These are phyloP conservation scores for Triplophysa siluroides DNA, from an alignment of 2,113 vertebrate species.

Conservation along the genomic window DNA sequence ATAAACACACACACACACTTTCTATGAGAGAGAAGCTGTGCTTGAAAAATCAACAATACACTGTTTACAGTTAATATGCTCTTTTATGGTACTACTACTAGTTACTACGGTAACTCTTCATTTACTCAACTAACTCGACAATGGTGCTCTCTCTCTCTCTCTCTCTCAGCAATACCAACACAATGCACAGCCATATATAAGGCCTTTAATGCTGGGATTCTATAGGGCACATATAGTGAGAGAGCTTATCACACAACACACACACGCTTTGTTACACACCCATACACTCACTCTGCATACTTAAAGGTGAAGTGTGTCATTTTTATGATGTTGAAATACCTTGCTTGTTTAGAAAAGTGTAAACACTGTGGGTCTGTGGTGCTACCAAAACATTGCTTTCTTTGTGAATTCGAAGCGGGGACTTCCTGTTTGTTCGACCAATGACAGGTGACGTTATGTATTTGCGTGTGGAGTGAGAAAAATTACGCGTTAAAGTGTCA, in stretches of 20 bases:
- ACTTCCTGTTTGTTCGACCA: too few relatives aligned
- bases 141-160: slow-evolving; percentile 47
- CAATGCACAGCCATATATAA: slow-evolving; percentile 73
- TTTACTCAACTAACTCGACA: slow-evolving; percentile 17
- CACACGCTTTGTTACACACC: slow-evolving; percentile 24
- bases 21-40: slow-evolving; percentile 43
- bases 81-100: slow-evolving; percentile 40
- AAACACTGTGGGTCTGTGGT: too few relatives aligned
- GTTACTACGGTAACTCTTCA: slow-evolving; percentile 33
- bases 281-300: slow-evolving; percentile 8
- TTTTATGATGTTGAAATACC: too few relatives aligned
- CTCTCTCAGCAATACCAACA: slow-evolving; percentile 46
- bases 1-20: slow-evolving; percentile 41
- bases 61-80: slow-evolving; percentile 42
- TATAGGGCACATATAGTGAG: slow-evolving; percentile 46
- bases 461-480: too few relatives aligned
- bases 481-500: too few relatives aligned
- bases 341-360: too few relatives aligned
- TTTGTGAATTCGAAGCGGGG: too few relatives aligned
- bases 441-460: too few relatives aligned
- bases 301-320: neutral
- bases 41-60: slow-evolving; percentile 40
- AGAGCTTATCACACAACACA: slow-evolving; percentile 47
- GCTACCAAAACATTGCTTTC: too few relatives aligned
- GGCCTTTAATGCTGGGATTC: slow-evolving; percentile 71